Base-by-base conservation (phyloP, 2,888 invertebrate species). In the Endotricha flammealis region DNA sequence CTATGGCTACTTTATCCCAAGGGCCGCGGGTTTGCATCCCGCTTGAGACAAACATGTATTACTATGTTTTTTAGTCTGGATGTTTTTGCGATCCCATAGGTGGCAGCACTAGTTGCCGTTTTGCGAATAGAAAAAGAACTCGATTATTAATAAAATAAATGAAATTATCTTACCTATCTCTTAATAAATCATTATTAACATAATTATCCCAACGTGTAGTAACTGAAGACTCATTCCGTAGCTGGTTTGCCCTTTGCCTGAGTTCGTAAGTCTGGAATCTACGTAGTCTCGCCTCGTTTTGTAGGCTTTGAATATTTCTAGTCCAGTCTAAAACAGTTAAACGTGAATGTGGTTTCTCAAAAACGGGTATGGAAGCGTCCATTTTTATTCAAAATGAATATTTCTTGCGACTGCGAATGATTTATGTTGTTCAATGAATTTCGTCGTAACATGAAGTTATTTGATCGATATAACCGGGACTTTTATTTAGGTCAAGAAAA, bases 171-270 rank as follows among this genome's bases (percentile, higher is more conserved):
- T 67, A 90, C 90, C 94, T 90, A 67, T 94, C 93, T 3, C 90
- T 79, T 38, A 95, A 74, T 13, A 92, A 82, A 38, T 91, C 89
- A 68, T 93, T 93, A 49, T 94, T 95, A 53, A 92, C 89, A 52
- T 91, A 91, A 36, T 90, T 92, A 57, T 93, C 92, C 95, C 95
- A 95, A 57, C 90, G 87, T 0, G 93, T 91, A 42, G 91, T 91
- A 14, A 93, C 90, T 32, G 88, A 79, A 0, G 93, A 91, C 64
- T 95, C 95, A 57, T 93, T 92, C 29, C 95, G 87, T 34, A 94
- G 72, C 46, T 91, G 91, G 30, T 91, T 89, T 0, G 92, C 89
- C 31, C 90, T 87, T 62, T 93, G 92, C 13, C 95, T 87, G 14
- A 94, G 71, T 36, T 89, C 88, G 45, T 92, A 93, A 0, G 93